Base-by-base conservation (phyloP, 35 echinoderm and acorn worm species). In the Ophiothrix spiculata region DNA sequence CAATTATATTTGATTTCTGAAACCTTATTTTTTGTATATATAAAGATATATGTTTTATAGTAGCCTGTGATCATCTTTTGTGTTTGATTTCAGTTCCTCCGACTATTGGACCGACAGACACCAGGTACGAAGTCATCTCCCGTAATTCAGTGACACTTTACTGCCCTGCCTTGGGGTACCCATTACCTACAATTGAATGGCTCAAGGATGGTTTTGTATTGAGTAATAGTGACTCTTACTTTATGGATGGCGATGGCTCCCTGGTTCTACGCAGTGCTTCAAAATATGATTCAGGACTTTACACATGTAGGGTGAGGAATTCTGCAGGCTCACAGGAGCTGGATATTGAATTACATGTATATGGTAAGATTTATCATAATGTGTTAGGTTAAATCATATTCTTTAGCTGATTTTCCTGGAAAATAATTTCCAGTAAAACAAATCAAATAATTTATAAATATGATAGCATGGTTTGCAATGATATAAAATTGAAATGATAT, bases 291-390 rank as follows among this genome's bases (percentile, higher is more conserved):
- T 77, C 82, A 16, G 96, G 96, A 16, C 85, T 77, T 4, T 99
- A 94, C 63, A 94, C 90, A 2, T 99, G 96, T 85, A 49, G 79
- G 17, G 96, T 86, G 31, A 75, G 17, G 12, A 99, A 92, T 40
- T 35, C 81, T 31, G 96, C 92, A 29, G 96, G 96, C 28, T 75
- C 35, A 6, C 86, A 79, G 19, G 77, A 80, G 17, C 36, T 93
- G 1, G 91, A 89, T 41, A 89, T 99, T 32, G 41, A 86, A 1
- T 56, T 99, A 17, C 49, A 81, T 83, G 89, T 99, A 16, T 49
- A 86, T 11, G 85, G 96, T 99, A 79, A 99, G 96, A n/a, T n/a
- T n/a, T n/a, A n/a, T n/a, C n/a, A n/a, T n/a, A 42, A 25, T 4
- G 4, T 56, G 60, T 56, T 19, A 14, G 17, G 32, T 77, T 12